Base-by-base conservation (phyloP, 1,140 invertebrate species). In the Nautilus pompilius region DNA sequence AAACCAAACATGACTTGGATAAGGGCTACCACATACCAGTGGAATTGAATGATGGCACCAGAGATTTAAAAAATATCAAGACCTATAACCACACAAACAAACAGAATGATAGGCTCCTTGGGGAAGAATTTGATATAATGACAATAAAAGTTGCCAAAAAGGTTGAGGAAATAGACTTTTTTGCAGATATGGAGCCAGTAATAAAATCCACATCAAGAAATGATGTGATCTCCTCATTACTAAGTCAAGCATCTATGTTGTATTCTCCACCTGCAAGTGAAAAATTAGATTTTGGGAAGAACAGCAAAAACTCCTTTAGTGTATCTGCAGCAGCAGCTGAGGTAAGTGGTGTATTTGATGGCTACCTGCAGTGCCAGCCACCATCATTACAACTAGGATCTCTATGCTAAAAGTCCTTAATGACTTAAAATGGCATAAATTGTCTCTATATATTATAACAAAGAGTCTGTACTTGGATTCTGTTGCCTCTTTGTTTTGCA, bases 91-190 rank as follows among this genome's bases (percentile, higher is more conserved):
- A 17, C n/a, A 8, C 2, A 3, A 22, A 48, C 45, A 8, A 8
- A 20, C 5, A 2, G n/a, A 17, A 48, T 48, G 45, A 48, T 48
- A 48, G 8, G 24, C 45, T 22, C 3, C 56, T 58, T 10, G 56
- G 56, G 26, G 56, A 34, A 36, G 56, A 58, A 41, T 58, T 33
- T n/a, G 56, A 58, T 22, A 58, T 58, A 8, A 58, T 58, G 56
- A n/a, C 34, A n/a, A 58, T 58, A 36, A 34, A 58, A 32, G 56
- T 58, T n/a, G 22, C 32, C n/a, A 58, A 58, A 34, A 58, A 53
- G 24, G 17, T 15, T 15, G 20, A 53, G 15, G 49, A 53, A 53
- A 53, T 53, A 4, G 49, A 53, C 20, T 53, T 28, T 53, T 53
- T 53, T 53, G 49, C 22, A 28, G 49, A 53, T 26, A 53, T 53